Percentiles rank a stretch among this genome's conserved stretches.
Conservation (phyloP, 2,797 vertebrate genomes). For the Hipposideros larvatus region DNA sequence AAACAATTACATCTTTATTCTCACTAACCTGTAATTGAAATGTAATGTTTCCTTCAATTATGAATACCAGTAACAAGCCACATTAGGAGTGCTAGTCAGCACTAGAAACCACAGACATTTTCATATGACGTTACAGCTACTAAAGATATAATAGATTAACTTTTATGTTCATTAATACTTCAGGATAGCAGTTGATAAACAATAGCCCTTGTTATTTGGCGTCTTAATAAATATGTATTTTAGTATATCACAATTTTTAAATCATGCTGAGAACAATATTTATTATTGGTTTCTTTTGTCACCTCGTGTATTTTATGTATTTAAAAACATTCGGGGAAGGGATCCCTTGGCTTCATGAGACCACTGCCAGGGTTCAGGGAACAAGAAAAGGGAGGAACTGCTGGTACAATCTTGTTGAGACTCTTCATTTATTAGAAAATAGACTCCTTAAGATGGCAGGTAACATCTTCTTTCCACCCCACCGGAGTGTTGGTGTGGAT, state of each 20-base stretch:
- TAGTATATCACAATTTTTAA: not conserved
- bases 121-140: accelerated
- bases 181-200: not conserved
- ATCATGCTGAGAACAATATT: not conserved
- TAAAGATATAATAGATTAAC: too few species aligned
- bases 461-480: not conserved
- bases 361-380: not conserved
- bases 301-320: not conserved
- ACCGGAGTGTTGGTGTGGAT: not conserved
- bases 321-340: not conserved
- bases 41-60: not conserved
- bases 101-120: not conserved
- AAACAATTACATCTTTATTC: not conserved
- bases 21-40: not conserved
- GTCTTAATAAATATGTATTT: not conserved
- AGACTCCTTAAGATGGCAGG: not conserved
- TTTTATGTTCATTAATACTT: too few species aligned
- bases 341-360: not conserved
- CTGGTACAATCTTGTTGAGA: not conserved
- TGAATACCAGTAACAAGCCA: not conserved
- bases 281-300: not conserved
- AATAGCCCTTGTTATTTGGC: not conserved
- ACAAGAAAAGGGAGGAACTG: not conserved
- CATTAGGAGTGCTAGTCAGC: not conserved
- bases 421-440: not conserved